A percentile compares a stretch with the other conserved stretches of the same genome.
Conservation (phyloP, 2,113 vertebrate genomes). For the Eptesicus fuscus region DNA sequence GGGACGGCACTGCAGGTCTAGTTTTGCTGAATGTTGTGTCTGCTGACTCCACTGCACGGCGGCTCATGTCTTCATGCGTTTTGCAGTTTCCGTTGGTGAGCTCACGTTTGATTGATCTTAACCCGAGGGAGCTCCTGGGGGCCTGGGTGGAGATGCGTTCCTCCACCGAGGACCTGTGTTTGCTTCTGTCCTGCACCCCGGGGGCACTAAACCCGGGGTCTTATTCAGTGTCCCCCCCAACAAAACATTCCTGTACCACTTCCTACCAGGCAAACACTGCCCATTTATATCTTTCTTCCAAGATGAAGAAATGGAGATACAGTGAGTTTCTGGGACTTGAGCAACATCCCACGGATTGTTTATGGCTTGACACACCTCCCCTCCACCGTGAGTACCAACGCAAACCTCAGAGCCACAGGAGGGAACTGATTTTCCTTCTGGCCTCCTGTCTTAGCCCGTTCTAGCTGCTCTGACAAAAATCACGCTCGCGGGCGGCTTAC, state of each 20-base stretch:
- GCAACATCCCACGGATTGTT: not conserved
- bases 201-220: not conserved
- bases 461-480: no score
- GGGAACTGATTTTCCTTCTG: not conserved
- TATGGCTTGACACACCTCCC: rapidly evolving
- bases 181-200: not conserved
- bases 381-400: no score
- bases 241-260: not conserved
- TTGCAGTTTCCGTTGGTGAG: not conserved
- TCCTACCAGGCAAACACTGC: not conserved
- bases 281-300: not conserved
- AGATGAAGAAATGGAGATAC: not conserved
- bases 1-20: rapidly evolving
- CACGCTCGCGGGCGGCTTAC: not conserved
- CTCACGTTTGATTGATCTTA: not conserved
- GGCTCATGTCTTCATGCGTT: not conserved
- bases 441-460: not conserved
- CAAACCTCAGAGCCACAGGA: not conserved
- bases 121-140: rapidly evolving
- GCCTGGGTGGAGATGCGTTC: not conserved
- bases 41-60: rapidly evolving
- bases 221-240: no score
- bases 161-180: no score
- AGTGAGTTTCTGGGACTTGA: not conserved
- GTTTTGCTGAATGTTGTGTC: no score